A percentile compares a stretch with the other conserved stretches of the same genome.
These are phyloP conservation scores for Oreotrochilus melanogaster DNA, from an alignment of 2,113 vertebrate genomes.

Conservation along the genomic window DNA sequence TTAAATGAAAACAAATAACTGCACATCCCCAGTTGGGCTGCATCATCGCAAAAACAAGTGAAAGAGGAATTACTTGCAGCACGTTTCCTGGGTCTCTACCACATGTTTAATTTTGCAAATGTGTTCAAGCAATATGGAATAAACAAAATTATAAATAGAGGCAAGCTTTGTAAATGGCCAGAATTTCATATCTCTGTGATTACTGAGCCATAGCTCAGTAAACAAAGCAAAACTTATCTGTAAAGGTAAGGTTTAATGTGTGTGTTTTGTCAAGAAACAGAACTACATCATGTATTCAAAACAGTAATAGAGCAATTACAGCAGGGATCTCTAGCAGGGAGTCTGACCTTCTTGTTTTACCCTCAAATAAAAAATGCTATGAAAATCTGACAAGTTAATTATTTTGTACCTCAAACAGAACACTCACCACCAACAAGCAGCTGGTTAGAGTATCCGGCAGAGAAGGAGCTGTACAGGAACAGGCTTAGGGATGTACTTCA, in stretches of 20 bases:
- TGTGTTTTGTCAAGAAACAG: neutral
- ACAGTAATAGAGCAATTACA: slow-evolving; percentile 1
- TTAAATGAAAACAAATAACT: neutral
- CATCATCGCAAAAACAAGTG: neutral
- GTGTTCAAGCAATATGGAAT: neutral
- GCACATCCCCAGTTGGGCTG: neutral
- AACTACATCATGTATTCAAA: neutral
- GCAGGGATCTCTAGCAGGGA: neutral
- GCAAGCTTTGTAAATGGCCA: neutral
- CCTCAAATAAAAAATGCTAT: neutral
- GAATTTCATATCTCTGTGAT: neutral
- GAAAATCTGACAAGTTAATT: slow-evolving; percentile 47
- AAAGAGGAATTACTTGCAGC: neutral
- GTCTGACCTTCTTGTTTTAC: slow-evolving; percentile 18
- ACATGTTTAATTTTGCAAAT: neutral
- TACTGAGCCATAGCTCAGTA: neutral
- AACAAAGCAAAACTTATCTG: slow-evolving; percentile 17
- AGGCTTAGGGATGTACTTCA: neutral
- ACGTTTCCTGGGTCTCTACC: neutral
- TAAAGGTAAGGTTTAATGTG: neutral
- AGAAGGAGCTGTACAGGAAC: slow-evolving; percentile 13
- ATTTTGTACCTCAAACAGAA: slow-evolving; percentile 31
- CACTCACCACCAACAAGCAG: neutral
- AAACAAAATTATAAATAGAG: slow-evolving; percentile 17
- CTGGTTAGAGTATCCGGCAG: neutral